Percentiles rank a stretch among this genome's conserved stretches.
Evolutionary conservation across 2,888 invertebrate genomes (phyloP).

Genomic region (Prenolepis imparis): DNA sequence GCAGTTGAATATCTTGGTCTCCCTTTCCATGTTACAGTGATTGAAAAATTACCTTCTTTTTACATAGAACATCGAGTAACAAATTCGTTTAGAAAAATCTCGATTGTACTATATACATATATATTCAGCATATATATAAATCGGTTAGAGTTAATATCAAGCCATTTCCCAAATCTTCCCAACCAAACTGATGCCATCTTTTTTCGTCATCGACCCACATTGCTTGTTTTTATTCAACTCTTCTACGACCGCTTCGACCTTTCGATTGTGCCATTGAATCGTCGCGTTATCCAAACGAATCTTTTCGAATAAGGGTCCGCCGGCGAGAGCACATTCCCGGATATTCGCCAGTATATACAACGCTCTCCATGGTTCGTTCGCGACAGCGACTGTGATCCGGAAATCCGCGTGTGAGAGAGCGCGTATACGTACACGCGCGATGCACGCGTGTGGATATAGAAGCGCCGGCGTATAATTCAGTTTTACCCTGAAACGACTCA

Average conservation of each 20-base stretch:
- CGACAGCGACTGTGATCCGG: slow-evolving; percentile 64
- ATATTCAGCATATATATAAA: not conserved
- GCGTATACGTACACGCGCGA: slow-evolving; percentile 44
- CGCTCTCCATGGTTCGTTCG: slow-evolving; percentile 46
- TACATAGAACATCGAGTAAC: not conserved
- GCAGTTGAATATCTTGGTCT: slow-evolving; percentile 23
- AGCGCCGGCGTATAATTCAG: slow-evolving; percentile 82
- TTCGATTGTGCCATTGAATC: slow-evolving; percentile 62
- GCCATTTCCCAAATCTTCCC: not conserved
- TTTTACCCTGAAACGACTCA: slow-evolving; percentile 85
- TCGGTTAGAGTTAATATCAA: slow-evolving; percentile 28
- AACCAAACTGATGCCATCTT: not conserved
- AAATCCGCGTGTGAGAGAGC: slow-evolving; percentile 26
- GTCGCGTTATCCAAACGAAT: slow-evolving; percentile 74
- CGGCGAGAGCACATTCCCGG: slow-evolving; percentile 58
- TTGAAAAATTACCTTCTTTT: slow-evolving; percentile 32
- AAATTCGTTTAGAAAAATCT: slow-evolving; percentile 12
- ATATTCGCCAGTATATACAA: slow-evolving; percentile 69
- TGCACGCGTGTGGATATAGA: slow-evolving; percentile 69
- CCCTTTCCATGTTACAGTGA: slow-evolving; percentile 13
- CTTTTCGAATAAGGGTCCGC: slow-evolving; percentile 66
- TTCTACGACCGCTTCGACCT: slow-evolving; percentile 53
- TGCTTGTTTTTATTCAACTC: slow-evolving; percentile 53
- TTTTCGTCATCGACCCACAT: not conserved
- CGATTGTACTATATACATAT: not conserved